A percentile compares a stretch with the other conserved stretches of the same genome.
phyloP scores from a whole-genome alignment of 2,888 invertebrate species.

The Anthrax anthrax region DNA sequence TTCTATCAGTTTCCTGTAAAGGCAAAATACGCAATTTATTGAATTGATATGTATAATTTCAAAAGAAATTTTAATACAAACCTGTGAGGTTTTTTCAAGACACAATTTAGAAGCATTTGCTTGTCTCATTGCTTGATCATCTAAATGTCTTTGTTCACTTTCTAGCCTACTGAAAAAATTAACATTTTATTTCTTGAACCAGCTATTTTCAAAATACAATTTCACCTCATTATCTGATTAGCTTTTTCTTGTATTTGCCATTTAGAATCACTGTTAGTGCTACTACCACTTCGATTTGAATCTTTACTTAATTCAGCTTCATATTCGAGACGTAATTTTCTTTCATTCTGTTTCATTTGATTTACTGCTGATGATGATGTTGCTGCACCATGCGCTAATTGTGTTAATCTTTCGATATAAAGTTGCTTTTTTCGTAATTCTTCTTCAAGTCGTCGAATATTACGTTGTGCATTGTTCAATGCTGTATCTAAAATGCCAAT shows the following conservation, averaged over 20 bases:
- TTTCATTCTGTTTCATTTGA: constrained; percentile 66
- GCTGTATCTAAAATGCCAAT: constrained; percentile 78
- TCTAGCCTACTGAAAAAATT: constrained; percentile 35
- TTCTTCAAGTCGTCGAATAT: constrained; percentile 75
- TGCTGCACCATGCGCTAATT: constrained; percentile 54
- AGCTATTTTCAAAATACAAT: background rate
- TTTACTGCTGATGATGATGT: constrained; percentile 24
- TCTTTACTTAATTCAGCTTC: constrained; percentile 55
- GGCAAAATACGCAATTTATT: too few species aligned
- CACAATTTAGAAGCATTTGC: constrained; percentile 73
- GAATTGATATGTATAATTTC: too few species aligned
- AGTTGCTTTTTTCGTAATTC: constrained; percentile 77
- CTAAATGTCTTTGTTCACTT: constrained; percentile 73
- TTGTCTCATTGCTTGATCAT: constrained; percentile 65
- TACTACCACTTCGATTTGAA: constrained; percentile 23
- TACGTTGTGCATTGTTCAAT: constrained; percentile 77
- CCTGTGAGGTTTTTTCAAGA: constrained; percentile 21
- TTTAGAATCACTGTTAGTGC: constrained; percentile 40
- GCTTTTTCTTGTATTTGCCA: constrained; percentile 51
- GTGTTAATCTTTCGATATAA: constrained; percentile 70
- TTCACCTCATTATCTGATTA: constrained; percentile 45
- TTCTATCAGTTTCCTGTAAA: constrained; percentile 65
- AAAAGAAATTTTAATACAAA: constrained; percentile 3
- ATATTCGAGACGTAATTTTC: constrained; percentile 68
- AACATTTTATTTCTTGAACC: too few species aligned